Evolutionary conservation across 1,140 invertebrate genomes (phyloP).

Genomic region (Capitella teleta): DNA sequence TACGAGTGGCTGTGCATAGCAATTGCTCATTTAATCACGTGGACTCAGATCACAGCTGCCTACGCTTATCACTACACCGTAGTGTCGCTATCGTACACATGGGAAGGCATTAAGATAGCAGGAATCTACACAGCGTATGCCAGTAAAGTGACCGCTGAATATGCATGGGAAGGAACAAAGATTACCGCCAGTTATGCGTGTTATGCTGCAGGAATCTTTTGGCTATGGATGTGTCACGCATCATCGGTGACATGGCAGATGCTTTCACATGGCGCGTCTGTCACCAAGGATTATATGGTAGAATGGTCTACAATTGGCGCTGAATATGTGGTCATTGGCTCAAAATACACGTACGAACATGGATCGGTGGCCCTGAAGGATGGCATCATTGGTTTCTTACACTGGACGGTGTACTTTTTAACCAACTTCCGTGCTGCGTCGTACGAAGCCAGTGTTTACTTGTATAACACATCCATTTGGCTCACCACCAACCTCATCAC

Average conservation of each 20-base stretch:
- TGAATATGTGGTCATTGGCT: background rate
- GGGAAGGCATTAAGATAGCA: background rate
- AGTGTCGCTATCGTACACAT: background rate
- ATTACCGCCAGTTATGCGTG: no score
- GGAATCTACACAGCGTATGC: background rate
- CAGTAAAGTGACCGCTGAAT: background rate
- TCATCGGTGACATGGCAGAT: background rate
- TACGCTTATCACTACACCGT: background rate
- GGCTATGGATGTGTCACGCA: background rate
- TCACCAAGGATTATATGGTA: background rate
- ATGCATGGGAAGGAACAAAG: conserved; percentile 1
- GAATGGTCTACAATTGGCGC: background rate
- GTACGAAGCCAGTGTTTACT: background rate
- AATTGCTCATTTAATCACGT: no score
- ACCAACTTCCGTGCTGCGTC: conserved; percentile 6
- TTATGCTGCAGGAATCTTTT: background rate
- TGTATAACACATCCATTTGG: background rate
- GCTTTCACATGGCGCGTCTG: background rate
- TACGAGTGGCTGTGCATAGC: background rate
- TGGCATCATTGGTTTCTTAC: background rate
- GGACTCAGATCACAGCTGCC: background rate
- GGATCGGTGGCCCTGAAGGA: conserved; percentile 3
- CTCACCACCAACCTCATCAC: background rate
- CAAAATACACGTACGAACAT: conserved; percentile 3
- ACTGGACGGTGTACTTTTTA: background rate